Evolutionary conservation across 2,888 invertebrate species (phyloP).

Genomic region (Cryptops parisi): DNA sequence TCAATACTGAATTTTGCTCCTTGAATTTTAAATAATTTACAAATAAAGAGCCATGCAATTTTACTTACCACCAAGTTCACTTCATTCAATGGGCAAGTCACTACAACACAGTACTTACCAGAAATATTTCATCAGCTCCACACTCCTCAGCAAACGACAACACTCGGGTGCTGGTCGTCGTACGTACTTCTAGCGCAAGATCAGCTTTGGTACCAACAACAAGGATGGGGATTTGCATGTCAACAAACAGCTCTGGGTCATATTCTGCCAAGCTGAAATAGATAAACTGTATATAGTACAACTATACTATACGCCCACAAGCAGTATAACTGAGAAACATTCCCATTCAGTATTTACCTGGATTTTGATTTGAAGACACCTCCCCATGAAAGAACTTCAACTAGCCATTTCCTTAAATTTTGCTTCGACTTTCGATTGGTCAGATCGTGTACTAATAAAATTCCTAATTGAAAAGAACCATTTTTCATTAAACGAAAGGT

Average conservation of each 20-base stretch:
- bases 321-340: background rate
- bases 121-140: constrained; percentile 81
- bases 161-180: constrained; percentile 34
- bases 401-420: constrained; percentile 83
- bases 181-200: constrained; percentile 58
- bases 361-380: constrained; percentile 16
- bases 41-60: too few relatives aligned
- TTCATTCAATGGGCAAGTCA: background rate
- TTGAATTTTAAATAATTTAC: too few relatives aligned
- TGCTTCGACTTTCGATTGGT: constrained; percentile 91
- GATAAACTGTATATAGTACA: too few relatives aligned
- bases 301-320: too few relatives aligned
- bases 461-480: constrained; percentile 24
- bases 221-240: constrained; percentile 67
- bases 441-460: constrained; percentile 91
- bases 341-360: background rate
- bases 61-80: too few relatives aligned
- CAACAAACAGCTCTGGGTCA: constrained; percentile 35
- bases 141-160: constrained; percentile 73
- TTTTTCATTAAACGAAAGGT: background rate
- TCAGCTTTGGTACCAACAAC: constrained; percentile 91
- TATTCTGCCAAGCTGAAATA: constrained; percentile 24
- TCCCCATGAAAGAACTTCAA: constrained; percentile 67
- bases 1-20: too few relatives aligned
- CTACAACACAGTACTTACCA: constrained; percentile 37